Evolutionary conservation across 2,888 invertebrate species (phyloP).

Genomic region (Exocentrus adspersus): DNA sequence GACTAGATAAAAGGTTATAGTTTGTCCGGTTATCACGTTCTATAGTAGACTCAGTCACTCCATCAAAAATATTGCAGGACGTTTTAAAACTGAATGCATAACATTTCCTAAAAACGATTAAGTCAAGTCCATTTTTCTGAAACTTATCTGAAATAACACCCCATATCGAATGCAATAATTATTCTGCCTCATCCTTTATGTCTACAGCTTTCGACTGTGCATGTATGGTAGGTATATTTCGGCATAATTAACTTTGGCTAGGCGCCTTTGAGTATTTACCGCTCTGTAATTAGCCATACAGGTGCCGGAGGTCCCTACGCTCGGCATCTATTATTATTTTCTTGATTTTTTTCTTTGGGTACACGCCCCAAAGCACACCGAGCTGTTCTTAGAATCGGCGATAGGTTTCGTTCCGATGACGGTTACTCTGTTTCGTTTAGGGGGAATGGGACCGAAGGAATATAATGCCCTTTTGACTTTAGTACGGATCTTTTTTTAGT

Average conservation of each 20-base stretch:
- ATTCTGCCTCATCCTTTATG: slow-evolving; percentile 3
- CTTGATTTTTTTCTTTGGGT: slow-evolving; percentile 15
- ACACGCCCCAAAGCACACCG: slow-evolving; percentile 28
- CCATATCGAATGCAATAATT: slow-evolving; percentile 17
- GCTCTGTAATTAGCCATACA: slow-evolving; percentile 48
- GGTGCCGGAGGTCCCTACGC: slow-evolving; percentile 43
- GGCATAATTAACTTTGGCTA: slow-evolving; percentile 46
- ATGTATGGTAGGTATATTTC: slow-evolving; percentile 42
- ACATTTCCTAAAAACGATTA: neutral
- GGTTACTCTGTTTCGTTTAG: no score
- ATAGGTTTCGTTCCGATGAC: neutral
- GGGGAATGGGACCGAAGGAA: no score
- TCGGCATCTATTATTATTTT: slow-evolving; percentile 16
- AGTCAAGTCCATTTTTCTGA: slow-evolving; percentile 2
- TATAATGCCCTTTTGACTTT: no score
- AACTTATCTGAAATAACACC: slow-evolving; percentile 16
- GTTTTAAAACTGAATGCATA: neutral
- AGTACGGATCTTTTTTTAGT: no score
- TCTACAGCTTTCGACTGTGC: neutral
- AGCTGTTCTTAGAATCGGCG: slow-evolving; percentile 34
- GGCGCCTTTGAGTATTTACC: slow-evolving; percentile 45
- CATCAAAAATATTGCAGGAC: neutral
- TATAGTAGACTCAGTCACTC: no score
- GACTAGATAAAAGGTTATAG: no score
- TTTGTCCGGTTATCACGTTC: no score